A percentile compares a stretch with the other conserved stretches of the same genome.
phyloP scores from a whole-genome alignment of 2,797 vertebrate species.

The Scyliorhinus canicula region DNA sequence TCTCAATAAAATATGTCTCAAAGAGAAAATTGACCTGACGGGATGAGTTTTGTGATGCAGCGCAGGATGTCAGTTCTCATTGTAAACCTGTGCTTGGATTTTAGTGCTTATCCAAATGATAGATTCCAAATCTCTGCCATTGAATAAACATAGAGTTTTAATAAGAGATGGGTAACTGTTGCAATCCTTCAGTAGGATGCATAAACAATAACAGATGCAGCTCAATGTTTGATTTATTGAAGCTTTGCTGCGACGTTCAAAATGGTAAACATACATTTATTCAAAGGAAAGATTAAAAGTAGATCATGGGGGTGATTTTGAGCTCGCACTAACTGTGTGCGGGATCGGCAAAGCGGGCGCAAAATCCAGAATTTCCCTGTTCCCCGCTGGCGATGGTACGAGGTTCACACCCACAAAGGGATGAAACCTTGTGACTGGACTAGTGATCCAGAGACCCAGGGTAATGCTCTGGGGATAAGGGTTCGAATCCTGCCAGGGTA shows the following conservation, averaged over 20 bases:
- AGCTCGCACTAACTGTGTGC: too few relatives aligned
- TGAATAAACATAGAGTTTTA: neutral
- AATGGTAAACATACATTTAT: neutral
- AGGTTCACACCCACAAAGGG: too few relatives aligned
- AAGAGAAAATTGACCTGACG: neutral
- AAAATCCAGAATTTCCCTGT: too few relatives aligned
- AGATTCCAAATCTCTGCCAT: neutral
- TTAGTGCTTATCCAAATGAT: neutral
- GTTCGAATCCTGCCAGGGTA: too few relatives aligned
- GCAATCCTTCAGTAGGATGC: neutral
- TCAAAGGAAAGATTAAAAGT: neutral
- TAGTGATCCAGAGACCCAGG: too few relatives aligned
- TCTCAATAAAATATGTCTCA: neutral
- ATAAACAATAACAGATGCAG: constrained; percentile 4
- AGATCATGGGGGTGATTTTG: too few relatives aligned
- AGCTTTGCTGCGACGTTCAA: neutral
- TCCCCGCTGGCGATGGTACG: too few relatives aligned
- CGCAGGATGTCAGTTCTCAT: neutral
- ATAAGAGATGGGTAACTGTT: neutral
- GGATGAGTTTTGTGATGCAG: neutral
- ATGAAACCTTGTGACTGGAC: too few relatives aligned
- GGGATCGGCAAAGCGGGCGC: too few relatives aligned
- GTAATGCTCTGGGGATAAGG: too few relatives aligned
- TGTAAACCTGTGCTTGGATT: neutral
- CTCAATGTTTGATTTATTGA: neutral